Evolutionary conservation across 2,888 invertebrate species (phyloP).

Genomic region (Andrena fulva): DNA sequence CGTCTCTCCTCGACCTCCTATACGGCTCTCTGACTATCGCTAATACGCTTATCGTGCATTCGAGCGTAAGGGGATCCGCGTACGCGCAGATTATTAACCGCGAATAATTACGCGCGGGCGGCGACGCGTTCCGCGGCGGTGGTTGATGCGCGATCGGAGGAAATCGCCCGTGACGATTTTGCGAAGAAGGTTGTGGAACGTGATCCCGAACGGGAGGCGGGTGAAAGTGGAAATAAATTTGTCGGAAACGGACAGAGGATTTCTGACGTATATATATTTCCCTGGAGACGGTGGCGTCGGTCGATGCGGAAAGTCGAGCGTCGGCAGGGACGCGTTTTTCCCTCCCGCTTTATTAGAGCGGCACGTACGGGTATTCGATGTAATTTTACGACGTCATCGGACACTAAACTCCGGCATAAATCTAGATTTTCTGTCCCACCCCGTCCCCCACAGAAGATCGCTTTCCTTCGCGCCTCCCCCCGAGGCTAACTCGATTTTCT

Average conservation of each 20-base stretch:
- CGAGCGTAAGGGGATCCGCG: conserved; percentile 17
- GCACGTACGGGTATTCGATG: conserved; percentile 69
- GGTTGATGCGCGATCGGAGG: neutral
- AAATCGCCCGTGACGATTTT: conserved; percentile 12
- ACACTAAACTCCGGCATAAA: conserved; percentile 67
- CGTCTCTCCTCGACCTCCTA: neutral
- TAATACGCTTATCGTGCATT: conserved; percentile 35
- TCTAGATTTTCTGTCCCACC: conserved; percentile 58
- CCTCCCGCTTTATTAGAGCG: conserved; percentile 76
- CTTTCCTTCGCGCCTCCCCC: conserved; percentile 10
- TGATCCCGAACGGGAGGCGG: neutral
- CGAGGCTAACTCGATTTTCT: conserved; percentile 57
- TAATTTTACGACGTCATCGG: conserved; percentile 74
- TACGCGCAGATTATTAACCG: conserved; percentile 12
- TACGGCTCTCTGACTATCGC: conserved; percentile 10
- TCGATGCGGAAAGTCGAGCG: conserved; percentile 57
- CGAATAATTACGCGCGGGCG: conserved; percentile 12
- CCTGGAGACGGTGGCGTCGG: conserved; percentile 49
- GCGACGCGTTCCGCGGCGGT: conserved; percentile 2
- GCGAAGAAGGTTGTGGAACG: neutral
- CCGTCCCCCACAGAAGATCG: conserved; percentile 23
- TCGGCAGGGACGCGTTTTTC: conserved; percentile 64
- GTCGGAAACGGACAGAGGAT: conserved; percentile 64
- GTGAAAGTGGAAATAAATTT: conserved; percentile 66
- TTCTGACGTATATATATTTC: conserved; percentile 62